Evolutionary conservation across 2,888 invertebrate species (phyloP).

Genomic region (Syrista parreyssii): DNA sequence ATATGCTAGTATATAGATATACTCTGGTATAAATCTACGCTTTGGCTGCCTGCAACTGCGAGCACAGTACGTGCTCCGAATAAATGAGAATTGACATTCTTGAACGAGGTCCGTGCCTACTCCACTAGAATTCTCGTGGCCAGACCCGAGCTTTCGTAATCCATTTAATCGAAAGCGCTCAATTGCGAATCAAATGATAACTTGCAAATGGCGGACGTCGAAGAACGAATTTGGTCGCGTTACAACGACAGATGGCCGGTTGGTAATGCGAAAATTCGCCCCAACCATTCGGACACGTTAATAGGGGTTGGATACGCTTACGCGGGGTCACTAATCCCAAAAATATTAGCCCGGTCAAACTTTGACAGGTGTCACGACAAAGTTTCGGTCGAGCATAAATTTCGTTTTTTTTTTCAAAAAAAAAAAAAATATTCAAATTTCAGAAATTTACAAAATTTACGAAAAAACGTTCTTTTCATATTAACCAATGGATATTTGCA

Average conservation of each 20-base stretch:
- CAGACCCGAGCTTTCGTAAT: background rate
- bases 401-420: background rate
- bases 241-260: background rate
- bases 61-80: background rate
- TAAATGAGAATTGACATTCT: background rate
- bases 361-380: background rate
- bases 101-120: background rate
- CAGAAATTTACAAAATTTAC: background rate
- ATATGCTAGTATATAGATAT: background rate
- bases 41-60: background rate
- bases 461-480: background rate
- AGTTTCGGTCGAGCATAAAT: background rate
- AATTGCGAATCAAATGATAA: background rate
- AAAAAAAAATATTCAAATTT: background rate
- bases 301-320: background rate
- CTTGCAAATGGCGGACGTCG: background rate
- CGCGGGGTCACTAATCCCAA: background rate
- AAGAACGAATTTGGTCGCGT: background rate
- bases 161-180: background rate
- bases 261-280: background rate
- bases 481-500: background rate
- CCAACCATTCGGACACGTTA: background rate
- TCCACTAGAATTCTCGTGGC: background rate
- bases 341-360: background rate
- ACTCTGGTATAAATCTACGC: background rate